Evolutionary conservation across 2,113 vertebrate species (phyloP).

Genomic region (Rousettus leschenaultii): DNA sequence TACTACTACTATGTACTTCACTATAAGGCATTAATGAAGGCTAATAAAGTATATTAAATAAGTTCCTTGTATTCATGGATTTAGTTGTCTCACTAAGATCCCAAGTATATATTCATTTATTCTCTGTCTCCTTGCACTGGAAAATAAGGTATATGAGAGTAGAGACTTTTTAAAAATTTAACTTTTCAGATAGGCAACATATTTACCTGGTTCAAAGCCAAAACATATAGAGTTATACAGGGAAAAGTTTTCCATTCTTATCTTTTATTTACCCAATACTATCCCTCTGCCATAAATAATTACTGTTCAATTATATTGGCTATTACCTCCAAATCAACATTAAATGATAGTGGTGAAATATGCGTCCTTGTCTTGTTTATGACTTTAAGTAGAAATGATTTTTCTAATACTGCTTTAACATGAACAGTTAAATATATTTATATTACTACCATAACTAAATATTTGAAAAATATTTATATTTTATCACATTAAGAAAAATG

Average conservation of each 20-base stretch:
- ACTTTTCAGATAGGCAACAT: neutral
- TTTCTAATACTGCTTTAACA: neutral
- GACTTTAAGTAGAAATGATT: neutral
- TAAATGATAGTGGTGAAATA: neutral
- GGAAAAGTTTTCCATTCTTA: neutral
- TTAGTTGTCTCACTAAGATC: conserved; percentile 17
- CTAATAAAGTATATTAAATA: neutral
- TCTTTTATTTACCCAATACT: neutral
- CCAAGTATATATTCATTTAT: neutral
- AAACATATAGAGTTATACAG: neutral
- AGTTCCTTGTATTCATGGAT: neutral
- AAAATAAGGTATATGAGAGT: conserved; percentile 32
- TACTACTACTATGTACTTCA: neutral
- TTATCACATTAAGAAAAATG: conserved; percentile 13
- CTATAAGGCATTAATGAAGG: neutral
- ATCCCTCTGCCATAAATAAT: neutral
- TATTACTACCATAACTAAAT: neutral
- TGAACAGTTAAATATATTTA: neutral
- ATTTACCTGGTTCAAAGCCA: neutral
- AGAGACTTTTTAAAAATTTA: neutral
- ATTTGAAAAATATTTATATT: neutral
- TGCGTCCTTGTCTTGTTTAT: neutral
- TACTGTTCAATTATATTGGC: neutral
- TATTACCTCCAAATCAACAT: neutral
- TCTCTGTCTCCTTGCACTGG: neutral